phyloP scores from a whole-genome alignment of 2,113 vertebrate species.

The Cyanoderma ruficeps region DNA sequence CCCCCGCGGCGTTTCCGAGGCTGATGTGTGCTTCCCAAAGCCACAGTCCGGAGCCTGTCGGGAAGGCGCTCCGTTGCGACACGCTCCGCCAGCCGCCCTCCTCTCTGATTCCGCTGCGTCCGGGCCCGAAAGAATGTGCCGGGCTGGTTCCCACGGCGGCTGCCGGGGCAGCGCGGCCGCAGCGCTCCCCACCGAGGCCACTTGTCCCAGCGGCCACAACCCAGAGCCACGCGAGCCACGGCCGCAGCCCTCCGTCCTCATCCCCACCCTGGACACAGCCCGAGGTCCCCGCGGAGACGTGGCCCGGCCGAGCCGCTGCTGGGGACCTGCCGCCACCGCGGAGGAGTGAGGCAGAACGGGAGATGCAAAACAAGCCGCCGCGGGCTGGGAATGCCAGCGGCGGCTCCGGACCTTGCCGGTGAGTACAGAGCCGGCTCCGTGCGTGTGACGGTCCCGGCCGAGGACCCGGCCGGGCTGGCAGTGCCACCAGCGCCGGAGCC shows the following conservation, averaged over 20 bases:
- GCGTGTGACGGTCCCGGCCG: neutral
- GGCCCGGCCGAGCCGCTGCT: neutral
- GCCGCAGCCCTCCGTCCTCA: neutral
- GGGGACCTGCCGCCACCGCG: neutral
- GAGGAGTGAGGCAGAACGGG: neutral
- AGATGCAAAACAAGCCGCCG: neutral
- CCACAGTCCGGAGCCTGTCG: neutral
- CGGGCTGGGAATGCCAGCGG: neutral
- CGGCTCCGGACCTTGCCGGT: neutral
- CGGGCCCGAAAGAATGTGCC: neutral
- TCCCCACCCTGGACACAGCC: neutral
- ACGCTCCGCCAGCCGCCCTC: neutral
- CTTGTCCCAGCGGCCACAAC: neutral
- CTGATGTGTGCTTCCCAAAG: neutral
- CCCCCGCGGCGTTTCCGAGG: neutral
- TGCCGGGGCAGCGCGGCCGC: neutral
- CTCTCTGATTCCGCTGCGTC: neutral
- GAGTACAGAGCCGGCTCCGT: neutral
- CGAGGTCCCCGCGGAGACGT: neutral
- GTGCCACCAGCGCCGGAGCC: neutral
- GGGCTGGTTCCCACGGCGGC: slow-evolving; percentile 21
- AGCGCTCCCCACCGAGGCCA: neutral
- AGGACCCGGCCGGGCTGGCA: neutral
- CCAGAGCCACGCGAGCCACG: neutral
- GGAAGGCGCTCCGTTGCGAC: neutral